Evolutionary conservation across 2,113 vertebrate genomes (phyloP).

Genomic region (Tupaia tana): DNA sequence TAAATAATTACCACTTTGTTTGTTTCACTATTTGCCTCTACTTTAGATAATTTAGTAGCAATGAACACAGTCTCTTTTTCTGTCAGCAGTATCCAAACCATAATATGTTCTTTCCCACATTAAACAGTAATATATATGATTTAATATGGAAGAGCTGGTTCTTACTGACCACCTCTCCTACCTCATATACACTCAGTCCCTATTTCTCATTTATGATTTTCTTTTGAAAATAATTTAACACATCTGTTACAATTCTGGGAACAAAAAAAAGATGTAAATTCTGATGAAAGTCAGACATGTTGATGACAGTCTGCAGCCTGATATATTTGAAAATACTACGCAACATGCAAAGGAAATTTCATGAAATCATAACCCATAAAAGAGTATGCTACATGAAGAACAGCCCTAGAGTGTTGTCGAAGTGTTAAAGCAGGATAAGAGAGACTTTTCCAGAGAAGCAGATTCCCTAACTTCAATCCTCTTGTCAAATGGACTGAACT

Average conservation of each 20-base stretch:
- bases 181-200: neutral
- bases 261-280: constrained; percentile 66
- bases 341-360: constrained; percentile 43
- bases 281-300: constrained; percentile 42
- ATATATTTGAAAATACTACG: neutral
- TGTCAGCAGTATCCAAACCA: constrained; percentile 75
- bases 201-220: constrained; percentile 72
- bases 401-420: neutral
- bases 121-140: constrained; percentile 79
- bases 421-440: neutral
- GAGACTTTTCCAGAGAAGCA: neutral
- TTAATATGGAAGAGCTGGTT: constrained; percentile 79
- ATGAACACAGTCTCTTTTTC: constrained; percentile 76
- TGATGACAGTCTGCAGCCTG: constrained; percentile 45
- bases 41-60: constrained; percentile 72
- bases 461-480: neutral
- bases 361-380: constrained; percentile 32
- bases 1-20: constrained; percentile 58
- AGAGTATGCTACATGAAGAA: neutral
- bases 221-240: constrained; percentile 81
- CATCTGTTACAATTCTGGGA: constrained; percentile 41
- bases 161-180: constrained; percentile 44
- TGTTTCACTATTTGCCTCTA: constrained; percentile 69
- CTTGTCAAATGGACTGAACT: neutral
- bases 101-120: constrained; percentile 76